These are phyloP conservation scores for Melinopterus prodromus DNA, from an alignment of 2,888 invertebrate species.

Conservation along the genomic window DNA sequence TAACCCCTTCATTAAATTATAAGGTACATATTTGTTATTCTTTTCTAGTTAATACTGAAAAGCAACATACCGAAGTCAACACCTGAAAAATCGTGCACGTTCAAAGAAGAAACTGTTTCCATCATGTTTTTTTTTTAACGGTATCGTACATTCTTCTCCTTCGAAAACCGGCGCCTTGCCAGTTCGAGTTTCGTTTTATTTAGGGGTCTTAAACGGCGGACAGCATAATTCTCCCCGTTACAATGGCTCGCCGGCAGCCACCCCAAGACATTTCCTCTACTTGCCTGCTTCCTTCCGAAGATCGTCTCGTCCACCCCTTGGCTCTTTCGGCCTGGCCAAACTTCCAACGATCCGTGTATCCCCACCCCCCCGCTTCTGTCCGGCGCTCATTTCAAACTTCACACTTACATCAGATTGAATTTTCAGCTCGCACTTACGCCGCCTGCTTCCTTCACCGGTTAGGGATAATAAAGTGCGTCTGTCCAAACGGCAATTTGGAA, in stretches of 20 bases:
- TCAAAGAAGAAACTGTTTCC: too few relatives aligned
- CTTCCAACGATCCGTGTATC: neutral
- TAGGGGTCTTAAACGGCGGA: neutral
- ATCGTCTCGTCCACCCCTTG: neutral
- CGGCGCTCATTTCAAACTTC: neutral
- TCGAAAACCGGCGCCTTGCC: neutral
- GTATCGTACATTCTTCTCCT: too few relatives aligned
- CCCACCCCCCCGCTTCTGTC: neutral
- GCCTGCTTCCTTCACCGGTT: neutral
- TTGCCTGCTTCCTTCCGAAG: conserved; percentile 4
- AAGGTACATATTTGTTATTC: too few relatives aligned
- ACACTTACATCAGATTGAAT: neutral
- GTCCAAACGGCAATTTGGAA: neutral
- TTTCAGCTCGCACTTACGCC: neutral
- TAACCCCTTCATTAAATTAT: too few relatives aligned
- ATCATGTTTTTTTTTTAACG: too few relatives aligned
- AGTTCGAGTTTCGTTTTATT: neutral
- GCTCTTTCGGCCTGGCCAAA: neutral
- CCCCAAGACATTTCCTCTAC: neutral
- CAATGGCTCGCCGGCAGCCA: neutral
- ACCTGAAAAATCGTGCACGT: too few relatives aligned
- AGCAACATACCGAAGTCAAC: too few relatives aligned
- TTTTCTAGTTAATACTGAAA: too few relatives aligned
- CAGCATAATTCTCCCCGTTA: neutral
- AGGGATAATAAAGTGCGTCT: neutral